Percentiles rank a stretch among this genome's conserved stretches.
These are phyloP conservation scores for Pelmatolapia mariae DNA, from an alignment of 2,113 vertebrate genomes.

Conservation along the genomic window DNA sequence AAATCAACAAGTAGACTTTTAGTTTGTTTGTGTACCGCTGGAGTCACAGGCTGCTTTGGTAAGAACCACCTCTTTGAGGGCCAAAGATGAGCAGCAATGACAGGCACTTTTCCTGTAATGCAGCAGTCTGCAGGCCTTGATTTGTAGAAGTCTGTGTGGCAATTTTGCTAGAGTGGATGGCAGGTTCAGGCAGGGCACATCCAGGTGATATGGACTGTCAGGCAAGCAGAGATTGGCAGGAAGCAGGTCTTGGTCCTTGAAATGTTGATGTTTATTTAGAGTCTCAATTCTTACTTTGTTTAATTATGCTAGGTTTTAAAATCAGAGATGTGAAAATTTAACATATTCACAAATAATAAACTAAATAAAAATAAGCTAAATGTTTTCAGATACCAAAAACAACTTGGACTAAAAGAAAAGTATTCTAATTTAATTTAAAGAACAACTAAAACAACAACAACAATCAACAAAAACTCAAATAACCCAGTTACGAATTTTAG, in stretches of 20 bases:
- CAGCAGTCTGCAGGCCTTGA: background rate
- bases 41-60: background rate
- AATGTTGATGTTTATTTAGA: background rate
- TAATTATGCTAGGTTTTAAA: background rate
- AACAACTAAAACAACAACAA: background rate
- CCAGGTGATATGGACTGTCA: background rate
- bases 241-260: background rate
- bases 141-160: background rate
- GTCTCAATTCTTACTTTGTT: background rate
- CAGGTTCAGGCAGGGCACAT: background rate
- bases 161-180: background rate
- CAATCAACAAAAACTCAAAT: background rate
- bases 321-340: background rate
- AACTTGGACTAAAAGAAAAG: background rate
- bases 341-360: background rate
- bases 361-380: background rate
- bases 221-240: background rate
- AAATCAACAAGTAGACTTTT: background rate
- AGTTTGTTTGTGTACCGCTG: background rate
- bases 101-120: background rate
- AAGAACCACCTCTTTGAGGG: background rate
- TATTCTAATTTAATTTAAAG: background rate
- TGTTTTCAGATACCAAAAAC: background rate
- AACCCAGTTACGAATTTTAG: background rate
- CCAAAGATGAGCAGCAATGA: background rate